Evolutionary conservation across 1,140 invertebrate genomes (phyloP), one percentile per base, ranked within the genome.

Genomic region (Procambarus virginalis): DNA sequence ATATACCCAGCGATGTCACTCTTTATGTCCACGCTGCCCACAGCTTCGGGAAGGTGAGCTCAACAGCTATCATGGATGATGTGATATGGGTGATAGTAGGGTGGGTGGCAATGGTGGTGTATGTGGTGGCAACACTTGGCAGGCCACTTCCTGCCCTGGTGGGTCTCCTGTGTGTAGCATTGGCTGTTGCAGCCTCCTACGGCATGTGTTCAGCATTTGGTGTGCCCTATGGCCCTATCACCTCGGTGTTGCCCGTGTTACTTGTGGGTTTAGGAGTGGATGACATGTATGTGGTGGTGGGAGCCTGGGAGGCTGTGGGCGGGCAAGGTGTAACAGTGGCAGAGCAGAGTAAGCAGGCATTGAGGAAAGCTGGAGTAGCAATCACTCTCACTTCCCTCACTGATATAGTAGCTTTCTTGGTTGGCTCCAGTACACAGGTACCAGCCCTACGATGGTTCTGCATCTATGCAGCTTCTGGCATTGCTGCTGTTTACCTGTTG

Each of bases 271-370:
- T 97, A 46, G 96, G 96, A 73, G 95, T 97, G 84, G 96, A 97
- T 93, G 96, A 97, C 94, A 96, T 97, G 94, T 96, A 97, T 94
- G 95, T 97, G 3, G 96, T 97, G 94, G 95, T 96, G 95, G 95
- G 96, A 85, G 90, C 91, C 45, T 92, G 88, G 89, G 58, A 89
- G 9, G 55, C 70, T 17, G 73, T 68, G 9, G 81, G 78, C 3
- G 93, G 94, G n/a, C 93, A 93, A 68, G 64, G 93, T 1, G 84
- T 90, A 4, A 91, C 91, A 20, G 92, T 94, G 45, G 92, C 94
- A 0, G 92, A 93, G 77, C 92, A 94, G 12, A 94, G 95, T 76
- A 94, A 93, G 88, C 93, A 93, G 86, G 92, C 94, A n/a, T 90
- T 95, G 17, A 93, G 95, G 84, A 94, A 95, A 85, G 95, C 96